Base-by-base conservation (phyloP, 2,797 vertebrate genomes). In the Remorina albescens region DNA sequence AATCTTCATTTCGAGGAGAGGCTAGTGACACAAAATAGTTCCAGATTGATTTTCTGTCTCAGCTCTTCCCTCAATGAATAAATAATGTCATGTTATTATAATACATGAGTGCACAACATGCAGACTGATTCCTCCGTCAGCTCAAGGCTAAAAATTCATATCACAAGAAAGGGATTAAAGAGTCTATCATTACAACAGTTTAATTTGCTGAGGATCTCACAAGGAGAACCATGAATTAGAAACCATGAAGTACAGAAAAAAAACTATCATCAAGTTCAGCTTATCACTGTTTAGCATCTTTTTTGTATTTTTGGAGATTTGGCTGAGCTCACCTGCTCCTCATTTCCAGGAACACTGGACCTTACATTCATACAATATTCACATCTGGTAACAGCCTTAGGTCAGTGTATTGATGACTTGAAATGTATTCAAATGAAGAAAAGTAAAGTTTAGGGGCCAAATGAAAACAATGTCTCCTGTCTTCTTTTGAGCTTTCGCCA, bases 401-500 rank as follows among this genome's bases (percentile, higher is more conserved):
- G 76, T 80, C 47, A 49, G 28, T n/a, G 28, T 56, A 46, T 4
- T 12, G 50, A 44, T 55, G 67, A 65, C 4, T 18, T 49, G 41
- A 82, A 88, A 89, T 88, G 41, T 60, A 78, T 80, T 80, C 28
- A 73, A 82, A 77, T 67, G 16, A 61, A 53, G 56, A n/a, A 51
- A 81, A 73, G 44, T 56, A 66, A 44, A 49, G 56, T 82, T 74
- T 67, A n/a, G 18, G 39, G 39, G 47, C 36, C 36, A 67, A 69
- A 66, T 61, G 53, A 78, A 88, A 84, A 67, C 47, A 79, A 67
- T 25, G 54, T 25, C 7, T 68, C 26, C 49, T 50, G 42, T 63
- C 39, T 71, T 68, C 47, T 49, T 36, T 55, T 77, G 15, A 69
- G 54, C 51, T 68, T 13, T 28, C 32, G 15, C 67, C 49, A 39